Percentiles rank a stretch among this genome's conserved stretches.
Evolutionary conservation across 1,140 invertebrate species (phyloP).

Genomic region (Helicoverpa zea): DNA sequence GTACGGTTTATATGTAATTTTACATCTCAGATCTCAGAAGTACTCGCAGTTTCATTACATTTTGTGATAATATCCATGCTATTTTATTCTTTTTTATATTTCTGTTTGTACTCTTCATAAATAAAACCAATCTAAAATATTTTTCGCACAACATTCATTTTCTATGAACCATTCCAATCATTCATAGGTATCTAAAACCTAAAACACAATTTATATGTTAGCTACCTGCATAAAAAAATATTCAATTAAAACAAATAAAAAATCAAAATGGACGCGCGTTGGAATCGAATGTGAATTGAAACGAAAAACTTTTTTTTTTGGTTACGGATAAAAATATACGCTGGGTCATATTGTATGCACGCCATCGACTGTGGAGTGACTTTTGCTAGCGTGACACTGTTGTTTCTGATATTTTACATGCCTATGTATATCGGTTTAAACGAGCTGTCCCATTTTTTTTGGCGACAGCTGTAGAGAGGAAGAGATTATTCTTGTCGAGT

Average conservation of each 20-base stretch:
- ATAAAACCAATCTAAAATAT: background rate
- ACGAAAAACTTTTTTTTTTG: slow-evolving; percentile 15
- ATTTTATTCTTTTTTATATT: too few relatives aligned
- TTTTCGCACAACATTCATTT: background rate
- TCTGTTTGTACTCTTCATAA: too few relatives aligned
- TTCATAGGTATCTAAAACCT: background rate
- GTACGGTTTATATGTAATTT: too few relatives aligned
- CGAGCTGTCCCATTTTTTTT: background rate
- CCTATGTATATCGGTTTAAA: background rate
- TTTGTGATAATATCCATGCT: too few relatives aligned
- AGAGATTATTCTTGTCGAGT: too few relatives aligned
- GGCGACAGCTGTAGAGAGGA: too few relatives aligned
- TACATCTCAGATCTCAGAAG: too few relatives aligned
- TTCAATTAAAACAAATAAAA: slow-evolving; percentile 26
- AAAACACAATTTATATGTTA: background rate
- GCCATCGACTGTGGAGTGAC: slow-evolving; percentile 8
- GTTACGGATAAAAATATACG: slow-evolving; percentile 18
- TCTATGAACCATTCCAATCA: background rate
- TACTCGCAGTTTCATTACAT: too few relatives aligned
- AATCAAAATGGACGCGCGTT: slow-evolving; percentile 8
- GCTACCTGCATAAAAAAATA: background rate
- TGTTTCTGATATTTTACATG: background rate
- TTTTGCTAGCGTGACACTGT: slow-evolving; percentile 13
- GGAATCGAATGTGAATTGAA: slow-evolving; percentile 37
- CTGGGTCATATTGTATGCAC: slow-evolving; percentile 16